Base-by-base conservation (phyloP, 1,140 invertebrate genomes). In the Parapsyche elsis region DNA sequence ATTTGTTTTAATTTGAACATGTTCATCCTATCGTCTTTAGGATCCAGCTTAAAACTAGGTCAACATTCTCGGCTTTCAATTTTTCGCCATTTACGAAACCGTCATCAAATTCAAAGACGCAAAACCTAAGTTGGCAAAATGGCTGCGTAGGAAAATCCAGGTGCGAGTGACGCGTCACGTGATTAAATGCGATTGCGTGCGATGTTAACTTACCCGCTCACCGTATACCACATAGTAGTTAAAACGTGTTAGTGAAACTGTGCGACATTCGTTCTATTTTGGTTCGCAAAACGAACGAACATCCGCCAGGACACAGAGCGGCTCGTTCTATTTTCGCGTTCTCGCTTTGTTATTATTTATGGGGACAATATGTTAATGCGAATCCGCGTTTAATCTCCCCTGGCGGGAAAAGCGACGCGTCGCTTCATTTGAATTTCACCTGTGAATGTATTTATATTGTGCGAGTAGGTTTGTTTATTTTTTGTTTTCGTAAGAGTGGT, bases 311-410 rank as follows among this genome's bases (percentile, higher is more conserved):
- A 53, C 49, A 53, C 4, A 2, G 16, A 10, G 12, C 1, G 12
- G 49, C 12, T 1, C 16, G 16, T 19, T 14, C 16, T 53, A 53
- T 75, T 75, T 16, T 16, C 30, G 24, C 19, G 44, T 75, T 49
- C 45, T 26, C 10, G 21, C 45, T 44, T 75, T 75, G 14, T 76
- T 59, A 76, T 76, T 76, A 76, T 76, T 76, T 76, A 76, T 76
- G 74, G 45, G 10, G 44, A 76, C 45, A 76, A 45, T 76, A 76
- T 76, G 74, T 76, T 76, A 76, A 76, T 76, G 10, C 45, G 44
- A 61, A 76, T 76, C 74, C 74, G 19, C 74, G 57, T 19, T 49
- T 76, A 76, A 76, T 76, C 74, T 26, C 49, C 71, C 30, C 26
- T 23, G 23, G 71, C 30, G 14, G 45, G 14, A 9, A 38, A 9